Evolutionary conservation across 2,113 vertebrate genomes (phyloP).

Genomic region (Corythornis madagascariensis): DNA sequence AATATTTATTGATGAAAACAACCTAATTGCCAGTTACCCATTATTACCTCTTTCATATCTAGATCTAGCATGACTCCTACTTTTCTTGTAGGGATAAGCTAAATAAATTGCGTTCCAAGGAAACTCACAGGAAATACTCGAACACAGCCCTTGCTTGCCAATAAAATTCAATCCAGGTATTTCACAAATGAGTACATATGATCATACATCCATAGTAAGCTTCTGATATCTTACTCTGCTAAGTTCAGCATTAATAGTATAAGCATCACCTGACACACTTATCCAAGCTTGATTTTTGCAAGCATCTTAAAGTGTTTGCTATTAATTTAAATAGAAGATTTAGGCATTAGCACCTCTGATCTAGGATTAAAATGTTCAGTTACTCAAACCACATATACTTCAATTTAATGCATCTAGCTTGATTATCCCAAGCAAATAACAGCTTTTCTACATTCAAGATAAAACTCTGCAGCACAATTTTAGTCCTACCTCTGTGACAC

Average conservation of each 20-base stretch:
- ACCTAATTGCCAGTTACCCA: background rate
- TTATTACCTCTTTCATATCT: background rate
- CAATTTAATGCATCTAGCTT: background rate
- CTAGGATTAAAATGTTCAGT: background rate
- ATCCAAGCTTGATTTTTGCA: background rate
- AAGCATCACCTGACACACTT: background rate
- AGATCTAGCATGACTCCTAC: background rate
- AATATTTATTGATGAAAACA: background rate
- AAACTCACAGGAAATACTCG: background rate
- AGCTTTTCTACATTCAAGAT: background rate
- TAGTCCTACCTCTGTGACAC: background rate
- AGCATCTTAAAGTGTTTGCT: background rate
- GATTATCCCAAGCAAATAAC: background rate
- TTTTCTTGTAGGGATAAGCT: background rate
- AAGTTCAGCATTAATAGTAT: background rate
- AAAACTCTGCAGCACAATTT: background rate
- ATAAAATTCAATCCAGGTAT: background rate
- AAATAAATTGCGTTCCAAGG: background rate
- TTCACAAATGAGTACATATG: background rate
- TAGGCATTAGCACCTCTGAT: background rate
- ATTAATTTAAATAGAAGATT: background rate
- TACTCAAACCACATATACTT: background rate
- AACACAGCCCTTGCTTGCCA: background rate
- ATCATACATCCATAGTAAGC: background rate
- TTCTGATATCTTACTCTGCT: background rate